Evolutionary conservation across 2,113 vertebrate genomes (phyloP), one percentile per base, ranked within the genome.

Genomic region (Gorsachius goisagi): DNA sequence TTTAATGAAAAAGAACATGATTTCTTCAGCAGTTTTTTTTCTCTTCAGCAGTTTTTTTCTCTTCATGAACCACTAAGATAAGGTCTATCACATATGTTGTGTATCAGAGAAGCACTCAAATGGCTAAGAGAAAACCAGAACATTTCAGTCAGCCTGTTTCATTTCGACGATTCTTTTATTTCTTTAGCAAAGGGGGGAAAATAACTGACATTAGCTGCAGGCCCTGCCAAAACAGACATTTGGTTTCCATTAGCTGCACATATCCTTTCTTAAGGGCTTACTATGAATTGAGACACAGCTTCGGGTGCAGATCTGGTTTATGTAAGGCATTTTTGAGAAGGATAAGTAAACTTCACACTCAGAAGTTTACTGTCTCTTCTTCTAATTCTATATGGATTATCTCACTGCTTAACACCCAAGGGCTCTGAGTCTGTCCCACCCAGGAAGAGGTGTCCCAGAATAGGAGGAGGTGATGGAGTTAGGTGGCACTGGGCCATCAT

Each of bases 191-290:
- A 90, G 62, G 30, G 59, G 68, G 75, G 47, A 83, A 96, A 97
- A 90, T 94, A 96, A 89, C 84, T 95, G 95, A 98, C 41, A 76
- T 98, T 96, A 97, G 93, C 89, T 87, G 37, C 11, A 62, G 60
- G 91, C 85, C 26, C 44, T 97, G 98, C 98, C 98, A 98, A 97
- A 97, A 88, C 2, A 88, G 97, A 94, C 98, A 98, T 97, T 97
- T 98, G 98, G 91, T 98, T 98, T 95, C 90, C 95, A 95, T 98
- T 98, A 97, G 83, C 87, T 95, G 91, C 80, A 90, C 50, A 73
- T 91, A 91, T 81, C 52, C 66, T 81, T 94, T 96, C 97, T 97
- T 96, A 77, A 53, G 88, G 95, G 96, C 94, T 97, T 87, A 66
- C 75, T 50, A 26, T 7, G 10, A 92, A 80, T 86, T 89, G 60